Evolutionary conservation across 2,888 invertebrate genomes (phyloP), one percentile per base, ranked within the genome.

Genomic region (Aplocera efformata): DNA sequence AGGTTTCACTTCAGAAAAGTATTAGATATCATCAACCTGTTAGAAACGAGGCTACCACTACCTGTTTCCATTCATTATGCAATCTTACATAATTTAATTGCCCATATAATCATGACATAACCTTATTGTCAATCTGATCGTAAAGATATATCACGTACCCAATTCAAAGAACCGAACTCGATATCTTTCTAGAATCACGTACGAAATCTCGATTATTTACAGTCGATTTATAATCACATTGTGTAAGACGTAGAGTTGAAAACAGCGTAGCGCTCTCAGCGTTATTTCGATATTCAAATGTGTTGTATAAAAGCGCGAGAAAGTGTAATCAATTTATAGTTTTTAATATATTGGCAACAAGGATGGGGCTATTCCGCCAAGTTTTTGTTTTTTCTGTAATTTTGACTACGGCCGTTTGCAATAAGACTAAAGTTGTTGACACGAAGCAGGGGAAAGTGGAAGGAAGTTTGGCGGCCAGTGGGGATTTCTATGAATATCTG

Each of bases 371-470:
- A 28, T 37, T 48, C 59, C 50, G 62, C 60, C 56, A 42, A 37
- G 9, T 67, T 42, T 32, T 72, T 32, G 32, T 67, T 58, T 60
- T 75, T 32, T 52, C 58, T 24, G 50, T 66, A 36, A 21, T 58
- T 58, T 50, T 67, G n/a, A 6, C 7, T 5, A n/a, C n/a, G 6
- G 6, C 22, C n/a, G 1, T 1, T n/a, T 22, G 6, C 32, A 48
- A 71, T n/a, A 62, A 63, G 23, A 66, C 60, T 0, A 70, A 67
- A 43, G 63, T 78, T 24, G 76, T 85, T 1, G 55, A 58, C 2
- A 86, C 85, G 0, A 71, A 72, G 10, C 75, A 85, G 29, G 88
- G 88, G 0, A 70, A 72, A 53, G 65, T 88, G 0, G 79, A 85
- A 48, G 88, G 88, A 0, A 62, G 47, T 48, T 64, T 88, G 32